Evolutionary conservation across 2,888 invertebrate species (phyloP).

Genomic region (Philonicus albiceps): DNA sequence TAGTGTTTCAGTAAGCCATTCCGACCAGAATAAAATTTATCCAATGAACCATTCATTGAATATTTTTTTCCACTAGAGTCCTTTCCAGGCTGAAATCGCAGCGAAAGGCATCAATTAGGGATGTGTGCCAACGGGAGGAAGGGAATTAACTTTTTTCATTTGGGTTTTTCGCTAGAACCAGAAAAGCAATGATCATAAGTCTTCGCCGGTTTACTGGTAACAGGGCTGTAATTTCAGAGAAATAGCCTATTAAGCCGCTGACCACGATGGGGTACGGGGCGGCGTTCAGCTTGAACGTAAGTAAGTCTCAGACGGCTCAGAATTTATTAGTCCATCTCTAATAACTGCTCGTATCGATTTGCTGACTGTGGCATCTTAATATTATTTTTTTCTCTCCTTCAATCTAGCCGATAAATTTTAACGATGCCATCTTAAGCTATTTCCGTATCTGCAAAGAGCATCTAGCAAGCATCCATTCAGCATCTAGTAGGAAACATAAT

Average conservation of each 20-base stretch:
- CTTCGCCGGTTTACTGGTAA: slow-evolving; percentile 14
- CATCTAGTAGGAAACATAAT: neutral
- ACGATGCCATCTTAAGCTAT: slow-evolving; percentile 24
- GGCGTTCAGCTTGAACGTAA: neutral
- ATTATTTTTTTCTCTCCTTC: neutral
- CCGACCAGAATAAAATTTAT: slow-evolving; percentile 18
- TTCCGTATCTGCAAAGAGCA: slow-evolving; percentile 14
- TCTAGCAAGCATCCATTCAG: neutral
- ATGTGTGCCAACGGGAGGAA: neutral
- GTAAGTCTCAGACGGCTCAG: slow-evolving; percentile 3
- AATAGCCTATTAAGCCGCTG: slow-evolving; percentile 34
- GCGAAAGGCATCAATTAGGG: slow-evolving; percentile 14
- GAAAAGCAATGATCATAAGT: slow-evolving; percentile 31
- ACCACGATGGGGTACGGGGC: neutral
- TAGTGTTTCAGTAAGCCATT: slow-evolving; percentile 1
- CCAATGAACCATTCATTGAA: slow-evolving; percentile 9
- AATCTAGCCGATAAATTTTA: slow-evolving; percentile 35
- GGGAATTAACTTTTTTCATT: slow-evolving; percentile 35
- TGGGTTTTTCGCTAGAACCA: slow-evolving; percentile 6
- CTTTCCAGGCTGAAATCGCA: slow-evolving; percentile 1
- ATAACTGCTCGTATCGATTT: slow-evolving; percentile 25
- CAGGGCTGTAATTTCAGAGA: slow-evolving; percentile 32
- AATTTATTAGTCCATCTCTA: slow-evolving; percentile 29
- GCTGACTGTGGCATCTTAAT: slow-evolving; percentile 13
- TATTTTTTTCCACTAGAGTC: neutral